Percentiles rank a stretch among this genome's conserved stretches.
Conservation (phyloP, 2,113 vertebrate genomes). For the Girardinichthys multiradiatus region DNA sequence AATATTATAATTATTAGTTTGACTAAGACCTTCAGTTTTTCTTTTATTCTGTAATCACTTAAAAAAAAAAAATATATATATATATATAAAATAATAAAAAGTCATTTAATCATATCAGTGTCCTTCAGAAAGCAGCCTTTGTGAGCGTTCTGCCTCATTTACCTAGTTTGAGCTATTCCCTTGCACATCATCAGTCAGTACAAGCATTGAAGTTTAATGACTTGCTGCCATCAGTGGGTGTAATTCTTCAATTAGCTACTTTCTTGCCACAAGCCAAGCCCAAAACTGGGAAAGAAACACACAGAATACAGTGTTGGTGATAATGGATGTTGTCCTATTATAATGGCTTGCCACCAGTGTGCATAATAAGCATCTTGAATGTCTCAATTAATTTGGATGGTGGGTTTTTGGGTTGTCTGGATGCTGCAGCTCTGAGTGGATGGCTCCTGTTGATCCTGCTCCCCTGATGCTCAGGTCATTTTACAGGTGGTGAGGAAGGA, state of each 20-base stretch:
- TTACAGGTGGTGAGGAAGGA: slow-evolving; percentile 24
- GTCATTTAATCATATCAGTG: neutral
- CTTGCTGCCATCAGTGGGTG: slow-evolving; percentile 9
- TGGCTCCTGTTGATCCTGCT: slow-evolving; percentile 28
- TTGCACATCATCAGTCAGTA: slow-evolving; percentile 16
- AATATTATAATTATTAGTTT: neutral
- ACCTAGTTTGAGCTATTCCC: neutral
- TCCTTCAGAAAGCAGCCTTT: slow-evolving; percentile 8
- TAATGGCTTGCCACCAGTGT: neutral
- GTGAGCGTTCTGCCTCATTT: slow-evolving; percentile 9
- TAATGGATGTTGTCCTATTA: slow-evolving; percentile 13
- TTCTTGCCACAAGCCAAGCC: slow-evolving; percentile 4
- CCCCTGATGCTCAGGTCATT: slow-evolving; percentile 25
- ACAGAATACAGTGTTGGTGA: neutral
- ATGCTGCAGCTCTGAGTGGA: neutral
- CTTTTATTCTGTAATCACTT: neutral
- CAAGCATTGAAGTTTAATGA: slow-evolving; percentile 23
- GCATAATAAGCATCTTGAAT: neutral
- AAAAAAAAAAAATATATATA: no score
- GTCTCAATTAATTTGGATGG: slow-evolving; percentile 6
- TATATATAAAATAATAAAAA: neutral
- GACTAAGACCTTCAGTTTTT: neutral
- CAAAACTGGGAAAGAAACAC: neutral
- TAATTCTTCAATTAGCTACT: slow-evolving; percentile 12
- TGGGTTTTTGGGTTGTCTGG: neutral